Evolutionary conservation across 1,140 invertebrate genomes (phyloP), one percentile per base, ranked within the genome.

Genomic region (Muscidifurax raptorellus): DNA sequence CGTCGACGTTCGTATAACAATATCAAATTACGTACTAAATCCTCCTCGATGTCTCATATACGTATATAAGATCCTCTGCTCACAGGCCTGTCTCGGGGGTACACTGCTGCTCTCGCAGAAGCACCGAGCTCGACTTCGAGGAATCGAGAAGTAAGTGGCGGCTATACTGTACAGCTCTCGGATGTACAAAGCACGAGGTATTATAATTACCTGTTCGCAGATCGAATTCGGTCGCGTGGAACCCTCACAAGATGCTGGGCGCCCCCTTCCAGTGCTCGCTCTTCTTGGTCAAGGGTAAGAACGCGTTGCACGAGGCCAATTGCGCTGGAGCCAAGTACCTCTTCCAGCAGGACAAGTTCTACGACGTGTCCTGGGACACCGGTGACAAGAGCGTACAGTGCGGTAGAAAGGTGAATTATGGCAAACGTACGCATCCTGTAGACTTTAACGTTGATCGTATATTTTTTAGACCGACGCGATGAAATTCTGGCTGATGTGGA

Each of bases 381-480:
- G 98, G 98, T 0, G 98, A 99, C 90, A 99, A 98, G 90, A 97
- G 97, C 85, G 94, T 99, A 4, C 98, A 99, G 90, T 99, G 98
- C 90, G 98, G 98, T 2, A 94, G 98, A 52, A 98, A 98, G 93
- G 95, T 95, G 86, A 87, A 80, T 67, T 84, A 44, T 47, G 1
- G 5, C 18, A 22, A 52, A 52, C 13, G 5, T 52, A 18, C 18
- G 15, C 1, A 47, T 40, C 44, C 15, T 47, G 4, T 1, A 0
- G 6, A 28, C 5, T 72, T 30, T 82, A 47, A 1, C 52, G 28
- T 36, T 47, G 22, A 40, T 83, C n/a, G n/a, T 71, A 40, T 59
- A 76, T 30, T 47, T 59, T 77, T 52, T 64, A 95, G 95, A 96
- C 97, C 82, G 98, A 99, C 91, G 96, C 97, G 1, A 96, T 98